Evolutionary conservation across 2,888 invertebrate species (phyloP).

Genomic region (Catocala sponsa): DNA sequence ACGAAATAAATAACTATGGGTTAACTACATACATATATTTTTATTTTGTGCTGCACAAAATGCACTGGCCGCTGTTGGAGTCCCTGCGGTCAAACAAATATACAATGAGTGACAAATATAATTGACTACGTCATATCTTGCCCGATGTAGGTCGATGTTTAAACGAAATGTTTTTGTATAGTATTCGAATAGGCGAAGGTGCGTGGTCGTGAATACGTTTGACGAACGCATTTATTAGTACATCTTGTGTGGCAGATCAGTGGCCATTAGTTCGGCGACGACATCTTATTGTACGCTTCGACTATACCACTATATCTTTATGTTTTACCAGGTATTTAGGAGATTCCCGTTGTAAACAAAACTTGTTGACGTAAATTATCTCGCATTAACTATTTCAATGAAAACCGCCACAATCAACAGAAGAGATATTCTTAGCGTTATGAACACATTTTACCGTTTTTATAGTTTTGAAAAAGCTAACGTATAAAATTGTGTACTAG

Average conservation of each 20-base stretch:
- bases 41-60: no score
- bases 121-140: background rate
- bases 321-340: conserved; percentile 28
- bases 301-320: conserved; percentile 30
- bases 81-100: no score
- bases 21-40: no score
- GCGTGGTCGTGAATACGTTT: conserved; percentile 42
- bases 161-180: background rate
- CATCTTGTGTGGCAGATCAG: conserved; percentile 48
- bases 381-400: conserved; percentile 28
- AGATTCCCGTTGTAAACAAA: conserved; percentile 27
- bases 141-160: conserved; percentile 2
- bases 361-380: conserved; percentile 33
- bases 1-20: no score
- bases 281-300: conserved; percentile 37
- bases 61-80: no score
- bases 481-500: background rate
- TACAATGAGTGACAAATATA: background rate
- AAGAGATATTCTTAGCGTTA: background rate
- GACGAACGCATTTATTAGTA: conserved; percentile 42
- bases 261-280: conserved; percentile 39
- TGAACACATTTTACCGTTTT: background rate
- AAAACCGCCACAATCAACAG: conserved; percentile 20
- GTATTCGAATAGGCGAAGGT: conserved; percentile 23
- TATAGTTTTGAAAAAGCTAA: background rate